phyloP scores from a whole-genome alignment of 2,113 vertebrate genomes.

The Platycercus adscitus region DNA sequence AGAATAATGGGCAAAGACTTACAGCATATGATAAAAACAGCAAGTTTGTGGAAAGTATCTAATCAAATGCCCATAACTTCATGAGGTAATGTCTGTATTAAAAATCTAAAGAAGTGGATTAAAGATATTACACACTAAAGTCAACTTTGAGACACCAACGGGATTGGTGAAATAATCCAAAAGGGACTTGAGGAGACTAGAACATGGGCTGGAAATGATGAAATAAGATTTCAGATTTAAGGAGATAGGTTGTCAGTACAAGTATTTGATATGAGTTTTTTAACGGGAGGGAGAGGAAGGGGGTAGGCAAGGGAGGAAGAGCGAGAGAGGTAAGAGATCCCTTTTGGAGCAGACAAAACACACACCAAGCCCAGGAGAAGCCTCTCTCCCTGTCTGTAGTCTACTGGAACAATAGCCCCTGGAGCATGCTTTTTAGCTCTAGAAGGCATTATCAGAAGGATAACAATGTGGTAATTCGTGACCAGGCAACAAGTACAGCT shows the following conservation, averaged over 20 bases:
- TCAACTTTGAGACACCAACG: neutral
- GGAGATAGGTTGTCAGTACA: neutral
- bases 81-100: constrained; percentile 60
- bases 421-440: neutral
- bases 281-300: neutral
- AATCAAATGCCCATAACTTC: constrained; percentile 21
- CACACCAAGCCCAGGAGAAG: neutral
- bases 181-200: neutral
- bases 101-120: neutral
- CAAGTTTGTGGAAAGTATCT: constrained; percentile 18
- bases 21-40: neutral
- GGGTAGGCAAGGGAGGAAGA: neutral
- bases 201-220: neutral
- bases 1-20: neutral
- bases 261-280: neutral
- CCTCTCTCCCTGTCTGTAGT: neutral
- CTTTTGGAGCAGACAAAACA: neutral
- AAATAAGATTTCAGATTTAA: neutral
- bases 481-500: neutral
- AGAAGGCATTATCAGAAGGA: neutral
- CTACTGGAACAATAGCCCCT: neutral
- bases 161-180: neutral
- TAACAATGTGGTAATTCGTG: neutral
- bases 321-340: neutral
- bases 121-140: neutral